phyloP scores from a whole-genome alignment of 2,797 vertebrate genomes.

The Neostethus bicornis region DNA sequence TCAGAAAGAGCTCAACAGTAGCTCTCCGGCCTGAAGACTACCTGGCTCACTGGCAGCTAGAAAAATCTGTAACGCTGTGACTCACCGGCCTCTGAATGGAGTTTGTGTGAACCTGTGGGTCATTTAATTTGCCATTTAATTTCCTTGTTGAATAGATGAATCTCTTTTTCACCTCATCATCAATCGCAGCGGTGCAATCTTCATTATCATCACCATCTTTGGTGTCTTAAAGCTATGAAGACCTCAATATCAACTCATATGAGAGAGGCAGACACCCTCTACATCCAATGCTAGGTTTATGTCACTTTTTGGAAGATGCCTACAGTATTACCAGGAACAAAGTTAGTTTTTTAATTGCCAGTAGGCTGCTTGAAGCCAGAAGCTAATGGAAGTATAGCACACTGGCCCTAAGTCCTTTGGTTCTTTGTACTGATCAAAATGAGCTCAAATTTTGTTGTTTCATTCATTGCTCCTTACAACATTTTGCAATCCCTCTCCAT shows the following conservation, averaged over 20 bases:
- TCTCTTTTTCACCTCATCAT: conserved; percentile 38
- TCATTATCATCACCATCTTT: neutral
- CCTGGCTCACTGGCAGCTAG: conserved; percentile 48
- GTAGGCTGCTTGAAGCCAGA: too few relatives aligned
- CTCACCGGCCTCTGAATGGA: conserved; percentile 48
- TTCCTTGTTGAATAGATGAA: conserved; percentile 45
- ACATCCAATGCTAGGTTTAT: too few relatives aligned
- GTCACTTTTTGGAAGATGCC: too few relatives aligned
- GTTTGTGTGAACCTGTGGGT: conserved; percentile 34
- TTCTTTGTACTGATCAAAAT: too few relatives aligned
- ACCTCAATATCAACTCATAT: too few relatives aligned
- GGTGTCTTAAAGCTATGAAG: neutral
- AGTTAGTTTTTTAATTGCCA: too few relatives aligned
- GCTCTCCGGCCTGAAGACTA: conserved; percentile 45
- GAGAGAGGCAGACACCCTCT: too few relatives aligned
- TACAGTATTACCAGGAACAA: too few relatives aligned
- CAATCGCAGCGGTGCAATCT: neutral
- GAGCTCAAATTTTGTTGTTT: conserved; percentile 12
- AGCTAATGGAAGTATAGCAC: too few relatives aligned
- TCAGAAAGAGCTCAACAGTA: conserved; percentile 63
- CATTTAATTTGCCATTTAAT: conserved; percentile 61
- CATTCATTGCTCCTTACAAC: neutral
- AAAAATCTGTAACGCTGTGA: conserved; percentile 44
- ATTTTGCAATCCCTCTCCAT: neutral
- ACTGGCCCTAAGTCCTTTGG: too few relatives aligned